Evolutionary conservation across 1,140 invertebrate species (phyloP).

Genomic region (Lucilia sericata): DNA sequence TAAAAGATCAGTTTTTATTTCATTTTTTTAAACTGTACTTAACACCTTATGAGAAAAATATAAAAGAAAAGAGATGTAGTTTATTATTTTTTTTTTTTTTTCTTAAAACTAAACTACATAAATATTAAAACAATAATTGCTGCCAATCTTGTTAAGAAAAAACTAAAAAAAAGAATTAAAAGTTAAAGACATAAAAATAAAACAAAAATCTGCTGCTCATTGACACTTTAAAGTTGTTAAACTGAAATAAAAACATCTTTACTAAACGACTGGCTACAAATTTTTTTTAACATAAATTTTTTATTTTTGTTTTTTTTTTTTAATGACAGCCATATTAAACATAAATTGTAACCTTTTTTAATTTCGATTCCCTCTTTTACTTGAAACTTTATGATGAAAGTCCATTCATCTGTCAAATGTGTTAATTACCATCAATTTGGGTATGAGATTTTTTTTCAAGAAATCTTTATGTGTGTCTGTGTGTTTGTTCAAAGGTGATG

Average conservation of each 20-base stretch:
- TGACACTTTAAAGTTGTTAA: constrained; percentile 7
- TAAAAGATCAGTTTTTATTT: background rate
- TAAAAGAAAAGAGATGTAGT: background rate
- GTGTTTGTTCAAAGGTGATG: too few species aligned
- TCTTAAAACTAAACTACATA: background rate
- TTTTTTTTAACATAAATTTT: background rate
- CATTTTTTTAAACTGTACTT: background rate
- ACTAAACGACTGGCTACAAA: too few species aligned
- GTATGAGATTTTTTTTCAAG: too few species aligned
- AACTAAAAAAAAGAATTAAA: background rate
- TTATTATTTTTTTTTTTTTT: background rate
- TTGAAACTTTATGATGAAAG: background rate
- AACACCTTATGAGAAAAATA: background rate
- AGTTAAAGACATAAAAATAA: too few species aligned
- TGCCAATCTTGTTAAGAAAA: background rate
- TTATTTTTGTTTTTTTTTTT: background rate
- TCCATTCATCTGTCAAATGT: background rate
- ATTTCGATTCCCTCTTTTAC: too few species aligned
- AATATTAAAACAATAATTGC: background rate
- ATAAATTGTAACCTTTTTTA: too few species aligned
- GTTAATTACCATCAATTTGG: background rate
- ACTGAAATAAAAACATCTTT: background rate
- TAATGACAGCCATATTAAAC: too few species aligned
- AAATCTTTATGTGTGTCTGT: too few species aligned
- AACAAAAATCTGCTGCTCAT: background rate